Evolutionary conservation across 2,888 invertebrate genomes (phyloP).

Genomic region (Toxonevra muliebris): DNA sequence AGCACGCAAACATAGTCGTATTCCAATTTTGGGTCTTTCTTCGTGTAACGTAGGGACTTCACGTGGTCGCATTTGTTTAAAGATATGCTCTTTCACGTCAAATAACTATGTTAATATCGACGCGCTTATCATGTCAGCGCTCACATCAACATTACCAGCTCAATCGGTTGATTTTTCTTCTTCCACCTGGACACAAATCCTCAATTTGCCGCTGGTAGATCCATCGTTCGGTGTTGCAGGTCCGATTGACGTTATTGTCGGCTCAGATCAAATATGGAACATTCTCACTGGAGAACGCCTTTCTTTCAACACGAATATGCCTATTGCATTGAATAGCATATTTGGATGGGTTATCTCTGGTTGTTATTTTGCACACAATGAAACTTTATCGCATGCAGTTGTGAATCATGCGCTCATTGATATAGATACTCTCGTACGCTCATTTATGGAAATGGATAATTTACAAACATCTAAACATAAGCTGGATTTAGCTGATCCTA

Average conservation of each 20-base stretch:
- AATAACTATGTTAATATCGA: slow-evolving; percentile 6
- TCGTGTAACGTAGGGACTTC: slow-evolving; percentile 17
- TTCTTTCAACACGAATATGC: slow-evolving; percentile 15
- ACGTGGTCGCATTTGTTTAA: slow-evolving; percentile 26
- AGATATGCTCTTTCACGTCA: neutral
- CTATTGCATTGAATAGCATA: slow-evolving; percentile 30
- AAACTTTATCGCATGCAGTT: neutral
- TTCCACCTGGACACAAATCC: slow-evolving; percentile 26
- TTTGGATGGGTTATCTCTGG: slow-evolving; percentile 37
- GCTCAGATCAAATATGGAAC: no score
- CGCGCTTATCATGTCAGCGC: slow-evolving; percentile 17
- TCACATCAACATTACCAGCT: slow-evolving; percentile 23
- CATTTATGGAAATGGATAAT: no score
- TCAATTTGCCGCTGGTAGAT: slow-evolving; percentile 31
- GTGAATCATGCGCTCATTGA: slow-evolving; percentile 25
- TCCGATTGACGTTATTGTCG: no score
- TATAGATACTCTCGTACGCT: no score
- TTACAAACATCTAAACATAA: no score
- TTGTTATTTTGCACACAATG: slow-evolving; percentile 11
- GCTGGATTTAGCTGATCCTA: no score
- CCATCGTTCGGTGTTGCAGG: slow-evolving; percentile 33
- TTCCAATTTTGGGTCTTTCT: slow-evolving; percentile 27
- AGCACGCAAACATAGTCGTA: slow-evolving; percentile 11
- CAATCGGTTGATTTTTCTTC: slow-evolving; percentile 15
- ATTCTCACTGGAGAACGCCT: slow-evolving; percentile 29